Evolutionary conservation across 2,888 invertebrate genomes (phyloP).

Genomic region (Mythimna impura): DNA sequence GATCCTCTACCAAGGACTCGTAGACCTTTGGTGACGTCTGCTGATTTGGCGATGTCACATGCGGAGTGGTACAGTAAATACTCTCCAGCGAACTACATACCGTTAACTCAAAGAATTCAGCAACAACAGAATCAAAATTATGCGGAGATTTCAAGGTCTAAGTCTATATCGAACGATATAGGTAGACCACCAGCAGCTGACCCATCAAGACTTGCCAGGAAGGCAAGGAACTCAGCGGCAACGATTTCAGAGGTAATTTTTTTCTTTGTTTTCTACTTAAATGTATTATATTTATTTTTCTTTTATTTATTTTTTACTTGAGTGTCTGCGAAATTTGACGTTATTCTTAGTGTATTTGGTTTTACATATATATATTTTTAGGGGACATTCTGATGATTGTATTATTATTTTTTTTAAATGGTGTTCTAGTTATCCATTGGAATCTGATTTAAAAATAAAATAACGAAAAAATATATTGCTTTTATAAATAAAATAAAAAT

Average conservation of each 20-base stretch:
- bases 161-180: constrained; percentile 91
- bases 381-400: constrained; percentile 19
- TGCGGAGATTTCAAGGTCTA: constrained; percentile 87
- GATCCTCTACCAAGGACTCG: constrained; percentile 81
- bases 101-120: constrained; percentile 87
- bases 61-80: constrained; percentile 94
- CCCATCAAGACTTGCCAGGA: constrained; percentile 76
- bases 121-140: constrained; percentile 78
- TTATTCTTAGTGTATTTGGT: not conserved
- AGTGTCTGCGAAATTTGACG: constrained; percentile 77
- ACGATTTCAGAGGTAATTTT: constrained; percentile 83
- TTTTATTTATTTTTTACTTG: constrained; percentile 49
- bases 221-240: constrained; percentile 81
- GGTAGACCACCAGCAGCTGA: constrained; percentile 86
- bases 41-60: constrained; percentile 90
- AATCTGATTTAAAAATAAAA: not conserved
- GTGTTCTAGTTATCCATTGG: not conserved
- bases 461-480: no score
- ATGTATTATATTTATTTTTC: constrained; percentile 52
- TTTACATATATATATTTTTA: not conserved
- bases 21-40: constrained; percentile 86
- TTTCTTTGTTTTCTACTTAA: constrained; percentile 1
- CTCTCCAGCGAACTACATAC: constrained; percentile 94
- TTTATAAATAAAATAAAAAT: not conserved
- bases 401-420: not conserved